Percentiles rank a stretch among this genome's conserved stretches.
Conservation (phyloP, 2,113 vertebrate genomes). For the Noturus placidus region DNA sequence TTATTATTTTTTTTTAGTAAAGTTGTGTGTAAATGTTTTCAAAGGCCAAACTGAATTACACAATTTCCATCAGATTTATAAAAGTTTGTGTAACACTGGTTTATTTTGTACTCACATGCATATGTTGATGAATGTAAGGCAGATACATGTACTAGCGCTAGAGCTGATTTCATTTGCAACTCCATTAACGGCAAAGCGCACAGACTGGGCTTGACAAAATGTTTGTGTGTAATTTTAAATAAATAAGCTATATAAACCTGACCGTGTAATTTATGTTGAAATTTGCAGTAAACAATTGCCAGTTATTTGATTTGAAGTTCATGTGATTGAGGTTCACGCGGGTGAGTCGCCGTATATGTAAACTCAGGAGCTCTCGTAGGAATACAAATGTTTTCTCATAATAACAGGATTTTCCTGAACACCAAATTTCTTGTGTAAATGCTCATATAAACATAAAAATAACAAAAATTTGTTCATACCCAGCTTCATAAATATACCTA, state of each 20-base stretch:
- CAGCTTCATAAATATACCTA: too few relatives aligned
- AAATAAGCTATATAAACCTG: not conserved
- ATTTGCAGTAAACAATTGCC: not conserved
- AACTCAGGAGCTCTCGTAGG: not conserved
- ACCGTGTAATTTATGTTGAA: not conserved
- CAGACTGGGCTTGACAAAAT: not conserved
- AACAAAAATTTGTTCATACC: too few relatives aligned
- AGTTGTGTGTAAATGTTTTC: not conserved
- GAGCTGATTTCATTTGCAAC: not conserved
- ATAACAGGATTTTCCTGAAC: not conserved
- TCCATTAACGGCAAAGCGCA: not conserved
- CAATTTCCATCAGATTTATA: not conserved
- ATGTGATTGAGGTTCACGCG: not conserved
- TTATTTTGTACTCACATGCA: not conserved
- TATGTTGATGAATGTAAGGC: not conserved
- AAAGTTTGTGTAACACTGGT: not conserved
- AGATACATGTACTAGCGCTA: not conserved
- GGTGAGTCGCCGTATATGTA: not conserved
- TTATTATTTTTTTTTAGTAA: not conserved
- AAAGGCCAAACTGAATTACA: not conserved
- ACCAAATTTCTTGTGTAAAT: not conserved
- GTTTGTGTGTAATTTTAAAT: not conserved
- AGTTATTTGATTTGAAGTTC: not conserved
- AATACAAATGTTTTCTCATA: not conserved
- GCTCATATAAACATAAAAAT: too few relatives aligned